These are phyloP conservation scores for Pantherophis alleghaniensis DNA, from an alignment of 2,797 vertebrate species.

Conservation along the genomic window DNA sequence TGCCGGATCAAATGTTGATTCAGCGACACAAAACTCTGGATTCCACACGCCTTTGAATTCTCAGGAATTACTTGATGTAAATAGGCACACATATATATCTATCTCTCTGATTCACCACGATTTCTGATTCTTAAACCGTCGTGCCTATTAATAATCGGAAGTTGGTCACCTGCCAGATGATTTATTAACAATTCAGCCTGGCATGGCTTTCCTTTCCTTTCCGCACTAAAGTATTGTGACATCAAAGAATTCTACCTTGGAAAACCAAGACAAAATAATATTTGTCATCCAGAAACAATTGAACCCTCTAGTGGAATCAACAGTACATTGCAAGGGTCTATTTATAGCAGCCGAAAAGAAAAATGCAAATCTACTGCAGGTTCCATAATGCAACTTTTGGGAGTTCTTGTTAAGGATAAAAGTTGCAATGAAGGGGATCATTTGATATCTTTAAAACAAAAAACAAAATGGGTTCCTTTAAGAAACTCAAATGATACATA, in stretches of 20 bases:
- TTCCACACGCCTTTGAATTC: background rate
- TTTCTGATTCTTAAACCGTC: background rate
- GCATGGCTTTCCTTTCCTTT: background rate
- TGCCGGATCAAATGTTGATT: background rate
- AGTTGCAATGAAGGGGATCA: background rate
- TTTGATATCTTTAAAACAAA: slow-evolving; percentile 26
- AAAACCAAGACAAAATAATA: background rate
- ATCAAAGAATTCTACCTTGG: rapidly evolving
- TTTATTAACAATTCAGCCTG: background rate
- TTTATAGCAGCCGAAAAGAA: slow-evolving; percentile 2
- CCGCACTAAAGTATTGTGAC: background rate
- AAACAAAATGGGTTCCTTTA: background rate
- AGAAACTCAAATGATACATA: background rate
- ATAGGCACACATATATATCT: background rate
- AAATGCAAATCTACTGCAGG: slow-evolving; percentile 21
- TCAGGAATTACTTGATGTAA: background rate
- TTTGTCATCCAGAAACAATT: slow-evolving; percentile 62
- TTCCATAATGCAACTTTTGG: rapidly evolving
- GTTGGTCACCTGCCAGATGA: background rate
- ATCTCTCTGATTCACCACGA: background rate
- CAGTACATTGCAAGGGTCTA: slow-evolving; percentile 49
- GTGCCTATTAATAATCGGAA: background rate
- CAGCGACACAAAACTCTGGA: background rate
- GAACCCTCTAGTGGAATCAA: slow-evolving; percentile 76
- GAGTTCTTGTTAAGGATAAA: background rate